These are phyloP conservation scores for Macaca mulatta DNA, from an alignment of 2,113 vertebrate species.

Conservation along the genomic window DNA sequence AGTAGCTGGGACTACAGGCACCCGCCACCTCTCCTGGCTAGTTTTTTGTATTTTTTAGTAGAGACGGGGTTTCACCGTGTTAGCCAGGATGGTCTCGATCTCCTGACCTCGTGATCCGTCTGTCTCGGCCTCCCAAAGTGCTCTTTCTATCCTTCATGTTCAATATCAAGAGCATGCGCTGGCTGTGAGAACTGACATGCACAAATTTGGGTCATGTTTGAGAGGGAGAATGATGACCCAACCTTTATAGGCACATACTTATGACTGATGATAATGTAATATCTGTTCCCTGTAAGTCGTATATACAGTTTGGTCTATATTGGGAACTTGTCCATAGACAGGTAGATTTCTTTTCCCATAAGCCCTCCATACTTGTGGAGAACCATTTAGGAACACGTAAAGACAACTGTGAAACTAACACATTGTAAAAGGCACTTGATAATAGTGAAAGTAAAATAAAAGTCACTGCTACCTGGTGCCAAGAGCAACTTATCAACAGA, in stretches of 20 bases:
- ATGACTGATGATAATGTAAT: not conserved
- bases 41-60: too few relatives aligned
- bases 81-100: too few relatives aligned
- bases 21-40: too few relatives aligned
- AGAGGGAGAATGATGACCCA: not conserved
- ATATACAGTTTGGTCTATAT: not conserved
- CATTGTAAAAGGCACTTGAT: not conserved
- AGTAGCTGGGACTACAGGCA: too few relatives aligned
- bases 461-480: not conserved
- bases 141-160: not conserved
- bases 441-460: not conserved
- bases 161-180: not conserved
- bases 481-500: not conserved
- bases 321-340: not conserved
- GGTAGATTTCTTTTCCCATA: not conserved
- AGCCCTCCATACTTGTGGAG: not conserved
- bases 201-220: not conserved
- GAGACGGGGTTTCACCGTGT: too few relatives aligned
- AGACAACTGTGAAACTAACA: conserved; percentile 32
- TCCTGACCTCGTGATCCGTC: too few relatives aligned
- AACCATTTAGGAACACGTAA: conserved; percentile 25
- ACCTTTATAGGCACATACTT: not conserved
- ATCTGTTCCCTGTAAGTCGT: not conserved
- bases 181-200: not conserved
- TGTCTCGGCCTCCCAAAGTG: too few relatives aligned